These are phyloP conservation scores for Mixornis gularis DNA, from an alignment of 2,113 vertebrate species.

Conservation along the genomic window DNA sequence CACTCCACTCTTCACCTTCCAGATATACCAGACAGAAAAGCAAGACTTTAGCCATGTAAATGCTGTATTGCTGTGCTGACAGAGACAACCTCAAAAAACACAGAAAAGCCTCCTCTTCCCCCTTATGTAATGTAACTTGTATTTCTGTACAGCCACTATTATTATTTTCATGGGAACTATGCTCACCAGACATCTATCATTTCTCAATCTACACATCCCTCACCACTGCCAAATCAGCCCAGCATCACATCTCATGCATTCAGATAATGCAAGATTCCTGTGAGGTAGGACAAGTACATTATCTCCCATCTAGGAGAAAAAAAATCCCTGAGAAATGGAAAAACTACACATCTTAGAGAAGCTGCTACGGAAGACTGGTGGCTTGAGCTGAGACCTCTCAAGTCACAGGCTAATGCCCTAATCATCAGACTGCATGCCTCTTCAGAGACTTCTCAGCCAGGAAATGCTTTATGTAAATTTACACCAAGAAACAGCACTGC, in stretches of 20 bases:
- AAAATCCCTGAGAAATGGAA: not conserved
- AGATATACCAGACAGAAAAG: not conserved
- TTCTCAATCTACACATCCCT: not conserved
- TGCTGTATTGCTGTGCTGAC: not conserved
- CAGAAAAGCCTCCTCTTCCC: not conserved
- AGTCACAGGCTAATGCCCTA: not conserved
- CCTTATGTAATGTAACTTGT: not conserved
- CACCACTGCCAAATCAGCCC: not conserved
- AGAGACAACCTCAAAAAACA: not conserved
- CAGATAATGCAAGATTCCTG: not conserved
- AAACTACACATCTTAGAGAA: not conserved
- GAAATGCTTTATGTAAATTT: slow-evolving; percentile 13
- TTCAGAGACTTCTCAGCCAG: not conserved
- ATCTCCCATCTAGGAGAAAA: not conserved
- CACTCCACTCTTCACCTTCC: not conserved
- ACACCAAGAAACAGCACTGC: not conserved
- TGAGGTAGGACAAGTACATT: not conserved
- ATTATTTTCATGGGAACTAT: not conserved
- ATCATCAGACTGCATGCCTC: not conserved
- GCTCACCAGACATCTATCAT: not conserved
- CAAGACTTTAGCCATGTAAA: not conserved
- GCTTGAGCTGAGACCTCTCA: not conserved
- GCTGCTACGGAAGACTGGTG: not conserved
- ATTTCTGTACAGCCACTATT: not conserved
- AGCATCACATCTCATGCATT: not conserved